Base-by-base conservation (phyloP, 2,888 invertebrate genomes). In the Uropetala carovei region DNA sequence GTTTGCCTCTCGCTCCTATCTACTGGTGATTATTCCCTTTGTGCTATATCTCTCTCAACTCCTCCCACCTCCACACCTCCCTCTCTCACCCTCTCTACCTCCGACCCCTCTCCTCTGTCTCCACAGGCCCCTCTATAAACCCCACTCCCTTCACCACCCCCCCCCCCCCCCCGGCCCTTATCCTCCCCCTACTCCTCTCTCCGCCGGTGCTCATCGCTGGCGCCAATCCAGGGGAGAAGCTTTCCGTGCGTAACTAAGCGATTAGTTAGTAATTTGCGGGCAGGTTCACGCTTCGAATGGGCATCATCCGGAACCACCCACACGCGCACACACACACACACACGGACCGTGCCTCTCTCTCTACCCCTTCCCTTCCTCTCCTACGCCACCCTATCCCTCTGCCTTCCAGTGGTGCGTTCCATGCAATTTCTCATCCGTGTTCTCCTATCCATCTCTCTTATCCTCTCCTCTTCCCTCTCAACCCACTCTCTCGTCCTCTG, bases 341-440 rank as follows among this genome's bases (percentile, higher is more conserved):
- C 68, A 22, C 22, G 22, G 68, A 13, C 27, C 75, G 75, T 75
- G 22, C 75, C 68, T 22, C 43, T 43, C 43, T n/a, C n/a, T 68
- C 68, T 68, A 4, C 59, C 22, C 14, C 59, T 27, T 86, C 60
- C n/a, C 57, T 57, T 58, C 14, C 56, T 18, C 84, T 11, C 56
- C 43, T 56, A 57, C 56, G 18, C 16, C 84, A 59, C n/a, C 58
- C 43, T 22, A n/a, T 22, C n/a, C 3, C 57, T 85, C 9, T 58
- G 58, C 18, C 85, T 58, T 57, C 56, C n/a, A 27, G 75, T 27
- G 22, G 75, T 22, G 27, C 22, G 22, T 75, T 92, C 93, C 93
- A 93, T 92, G 93, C 94, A 59, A 81, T 81, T 59, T 27, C 43
- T 60, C 91, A 58, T 93, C 60, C 92, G 64, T 75, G 81, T 75